Percentiles rank a stretch among this genome's conserved stretches.
These are phyloP conservation scores for Dromas ardeola DNA, from an alignment of 2,113 vertebrate species.

Conservation along the genomic window DNA sequence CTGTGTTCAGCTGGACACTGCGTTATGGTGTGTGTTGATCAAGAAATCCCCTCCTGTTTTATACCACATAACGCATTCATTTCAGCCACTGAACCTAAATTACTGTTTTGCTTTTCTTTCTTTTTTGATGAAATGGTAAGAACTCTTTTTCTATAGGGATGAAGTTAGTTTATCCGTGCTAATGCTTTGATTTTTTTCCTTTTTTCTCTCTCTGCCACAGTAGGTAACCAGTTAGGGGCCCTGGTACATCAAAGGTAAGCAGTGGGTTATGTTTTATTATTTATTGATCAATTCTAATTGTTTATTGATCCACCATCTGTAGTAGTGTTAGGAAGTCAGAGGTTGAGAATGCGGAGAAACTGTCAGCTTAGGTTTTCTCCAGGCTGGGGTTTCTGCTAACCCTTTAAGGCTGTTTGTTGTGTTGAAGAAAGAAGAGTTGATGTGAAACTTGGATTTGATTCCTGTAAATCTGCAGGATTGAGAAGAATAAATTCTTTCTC, in stretches of 20 bases:
- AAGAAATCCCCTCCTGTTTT: constrained; percentile 78
- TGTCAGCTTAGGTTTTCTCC: constrained; percentile 51
- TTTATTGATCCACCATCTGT: constrained; percentile 89
- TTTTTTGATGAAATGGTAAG: constrained; percentile 69
- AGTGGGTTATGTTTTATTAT: constrained; percentile 87
- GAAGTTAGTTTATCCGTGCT: constrained; percentile 83
- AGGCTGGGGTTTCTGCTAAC: constrained; percentile 25
- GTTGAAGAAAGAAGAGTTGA: neutral
- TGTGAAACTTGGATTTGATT: constrained; percentile 19
- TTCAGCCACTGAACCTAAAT: constrained; percentile 78
- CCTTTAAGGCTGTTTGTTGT: neutral
- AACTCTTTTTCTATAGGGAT: constrained; percentile 70
- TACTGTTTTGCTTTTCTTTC: constrained; percentile 72
- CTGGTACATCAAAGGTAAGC: constrained; percentile 99
- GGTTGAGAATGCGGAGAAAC: constrained; percentile 73
- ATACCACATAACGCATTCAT: constrained; percentile 74
- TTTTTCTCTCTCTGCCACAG: constrained; percentile 81
- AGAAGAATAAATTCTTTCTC: neutral
- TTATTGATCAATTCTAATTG: constrained; percentile 89
- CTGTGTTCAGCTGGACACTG: constrained; percentile 83
- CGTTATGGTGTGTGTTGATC: constrained; percentile 74
- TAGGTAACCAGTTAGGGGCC: constrained; percentile 95
- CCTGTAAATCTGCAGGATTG: neutral
- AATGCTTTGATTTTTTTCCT: constrained; percentile 79
- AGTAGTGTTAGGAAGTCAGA: constrained; percentile 79